Conservation (phyloP, 2,797 vertebrate genomes). For the Tarsius wallacei region DNA sequence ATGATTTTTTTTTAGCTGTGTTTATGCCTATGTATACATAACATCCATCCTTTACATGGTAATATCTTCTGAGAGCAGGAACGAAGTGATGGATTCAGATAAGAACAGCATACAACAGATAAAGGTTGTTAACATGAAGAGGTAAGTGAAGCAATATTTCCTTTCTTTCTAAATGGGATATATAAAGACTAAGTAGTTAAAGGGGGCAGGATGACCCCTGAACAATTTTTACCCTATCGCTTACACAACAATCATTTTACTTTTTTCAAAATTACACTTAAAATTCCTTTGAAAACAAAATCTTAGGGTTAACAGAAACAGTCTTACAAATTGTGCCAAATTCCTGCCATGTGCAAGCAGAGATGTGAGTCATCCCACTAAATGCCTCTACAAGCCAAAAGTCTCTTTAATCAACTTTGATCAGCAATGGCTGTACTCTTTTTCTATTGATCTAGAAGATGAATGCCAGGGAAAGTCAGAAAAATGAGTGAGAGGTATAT, state of each 20-base stretch:
- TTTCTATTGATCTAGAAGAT: neutral
- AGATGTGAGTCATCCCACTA: neutral
- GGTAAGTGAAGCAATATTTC: neutral
- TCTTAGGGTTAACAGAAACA: neutral
- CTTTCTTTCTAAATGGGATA: neutral
- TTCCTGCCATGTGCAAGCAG: neutral
- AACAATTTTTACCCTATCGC: neutral
- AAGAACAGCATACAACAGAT: neutral
- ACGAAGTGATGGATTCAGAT: neutral
- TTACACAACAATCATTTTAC: neutral
- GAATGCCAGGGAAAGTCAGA: neutral
- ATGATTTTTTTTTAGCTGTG: neutral
- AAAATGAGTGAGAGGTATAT: neutral
- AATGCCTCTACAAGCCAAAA: neutral
- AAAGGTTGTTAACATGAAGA: neutral
- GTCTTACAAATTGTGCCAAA: neutral
- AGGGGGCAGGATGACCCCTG: neutral
- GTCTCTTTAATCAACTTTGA: neutral
- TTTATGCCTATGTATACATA: neutral
- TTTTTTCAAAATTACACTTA: neutral
- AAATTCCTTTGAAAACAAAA: conserved; percentile 26
- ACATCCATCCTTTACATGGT: neutral
- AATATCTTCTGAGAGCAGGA: neutral
- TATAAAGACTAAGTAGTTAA: neutral
- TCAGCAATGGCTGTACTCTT: neutral